Evolutionary conservation across 2,113 vertebrate genomes (phyloP), one percentile per base, ranked within the genome.

Genomic region (human (Homo sapiens)): DNA sequence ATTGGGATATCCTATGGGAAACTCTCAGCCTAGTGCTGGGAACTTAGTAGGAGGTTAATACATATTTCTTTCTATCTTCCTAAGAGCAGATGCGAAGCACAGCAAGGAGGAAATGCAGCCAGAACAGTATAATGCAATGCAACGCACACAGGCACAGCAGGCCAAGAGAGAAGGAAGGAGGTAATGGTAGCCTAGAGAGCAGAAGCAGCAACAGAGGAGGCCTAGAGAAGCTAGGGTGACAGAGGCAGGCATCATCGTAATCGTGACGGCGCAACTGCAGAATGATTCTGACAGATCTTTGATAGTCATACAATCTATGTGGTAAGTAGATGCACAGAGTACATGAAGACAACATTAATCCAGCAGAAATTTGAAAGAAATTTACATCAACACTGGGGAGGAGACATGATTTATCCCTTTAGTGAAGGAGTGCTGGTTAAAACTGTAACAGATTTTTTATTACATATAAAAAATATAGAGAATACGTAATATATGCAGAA

Each of bases 11-110:
- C 45, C 55, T 48, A 23, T 38, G 61, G 48, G 87, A 92, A 89
- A 89, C 50, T 76, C 92, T 88, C 76, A 92, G 90, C 32, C 75
- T 94, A 25, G 45, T 35, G 45, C 85, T 85, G 93, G 93, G 84
- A 97, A 78, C 97, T 98, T 96, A 92, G 94, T 91, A 96, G 97
- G 95, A 97, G 94, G 93, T 96, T 95, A 96, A 92, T 97, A 98
- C 97, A 97, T 97, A 92, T 96, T 97, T 98, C 96, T 94, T 96
- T 98, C 93, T 59, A 85, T 94, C 88, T 57, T 89, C 93, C 84
- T 50, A 90, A 84, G 94, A 95, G 90, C 97, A 98, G 98, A 98
- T 98, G 97, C 90, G 61, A 94, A 97, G 94, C 95, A 78, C 96
- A 96, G 93, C 94, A 68, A 97, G 96, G 76, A 98, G 93, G 96